A percentile compares a stretch with the other conserved stretches of the same genome.
phyloP scores from a whole-genome alignment of 2,113 vertebrate species.

The Mola mola region DNA sequence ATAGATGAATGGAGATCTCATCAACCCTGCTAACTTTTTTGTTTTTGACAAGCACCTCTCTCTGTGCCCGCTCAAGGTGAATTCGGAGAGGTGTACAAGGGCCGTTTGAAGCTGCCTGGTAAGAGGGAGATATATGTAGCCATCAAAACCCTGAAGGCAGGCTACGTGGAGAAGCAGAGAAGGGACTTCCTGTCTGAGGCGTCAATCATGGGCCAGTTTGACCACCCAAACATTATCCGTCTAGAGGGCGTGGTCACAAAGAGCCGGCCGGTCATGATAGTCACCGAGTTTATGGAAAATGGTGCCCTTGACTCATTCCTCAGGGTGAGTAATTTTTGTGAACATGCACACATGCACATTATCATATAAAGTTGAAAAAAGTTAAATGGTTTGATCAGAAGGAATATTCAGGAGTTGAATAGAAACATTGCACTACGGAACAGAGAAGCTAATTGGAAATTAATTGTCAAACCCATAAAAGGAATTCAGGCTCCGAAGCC shows the following conservation, averaged over 20 bases:
- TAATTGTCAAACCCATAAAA: constrained; percentile 36
- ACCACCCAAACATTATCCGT: constrained; percentile 98
- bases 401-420: constrained; percentile 5
- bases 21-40: constrained; percentile 21
- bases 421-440: constrained; percentile 5
- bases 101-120: constrained; percentile 93
- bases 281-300: constrained; percentile 99
- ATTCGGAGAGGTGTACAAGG: constrained; percentile 98
- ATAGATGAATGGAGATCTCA: constrained; percentile 30
- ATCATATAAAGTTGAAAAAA: too few species aligned
- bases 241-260: constrained; percentile 98
- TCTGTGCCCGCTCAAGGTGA: constrained; percentile 83
- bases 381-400: neutral
- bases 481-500: constrained; percentile 16
- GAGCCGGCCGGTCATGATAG: constrained; percentile 97
- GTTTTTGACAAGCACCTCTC: neutral
- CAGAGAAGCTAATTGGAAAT: constrained; percentile 41
- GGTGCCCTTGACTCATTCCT: constrained; percentile 97
- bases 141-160: constrained; percentile 96
- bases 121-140: constrained; percentile 98
- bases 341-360: neutral
- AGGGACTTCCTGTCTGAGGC: constrained; percentile 97
- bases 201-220: constrained; percentile 99
- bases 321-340: constrained; percentile 82
- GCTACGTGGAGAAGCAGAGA: constrained; percentile 96